Conservation (phyloP, 1,140 invertebrate species). For the Brachystomella parvula region DNA sequence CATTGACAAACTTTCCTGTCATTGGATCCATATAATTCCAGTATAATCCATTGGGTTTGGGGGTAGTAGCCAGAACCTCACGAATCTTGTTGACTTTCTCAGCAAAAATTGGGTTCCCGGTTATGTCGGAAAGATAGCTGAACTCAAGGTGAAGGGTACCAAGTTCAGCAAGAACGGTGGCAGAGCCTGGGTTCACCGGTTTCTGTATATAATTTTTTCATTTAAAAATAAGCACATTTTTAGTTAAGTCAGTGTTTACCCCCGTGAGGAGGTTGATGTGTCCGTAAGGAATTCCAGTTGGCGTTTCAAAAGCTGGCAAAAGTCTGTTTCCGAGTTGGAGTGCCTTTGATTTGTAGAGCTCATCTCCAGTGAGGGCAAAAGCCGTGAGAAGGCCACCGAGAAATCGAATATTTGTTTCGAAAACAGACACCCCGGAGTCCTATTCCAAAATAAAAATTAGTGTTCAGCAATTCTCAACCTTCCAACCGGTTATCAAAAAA, state of each 20-base stretch:
- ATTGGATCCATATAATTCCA: slow-evolving; percentile 57
- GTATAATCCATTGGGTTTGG: slow-evolving; percentile 55
- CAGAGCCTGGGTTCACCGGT: background rate
- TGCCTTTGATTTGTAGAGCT: slow-evolving; percentile 39
- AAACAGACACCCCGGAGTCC: slow-evolving; percentile 86
- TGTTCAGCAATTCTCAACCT: background rate
- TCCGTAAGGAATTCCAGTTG: slow-evolving; percentile 90
- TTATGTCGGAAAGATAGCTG: slow-evolving; percentile 52
- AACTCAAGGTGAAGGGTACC: slow-evolving; percentile 59
- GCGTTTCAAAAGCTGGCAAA: slow-evolving; percentile 93
- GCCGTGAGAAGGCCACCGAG: slow-evolving; percentile 50
- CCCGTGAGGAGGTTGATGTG: slow-evolving; percentile 64
- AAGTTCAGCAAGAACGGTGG: slow-evolving; percentile 46
- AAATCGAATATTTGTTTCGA: slow-evolving; percentile 97
- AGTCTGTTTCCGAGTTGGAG: slow-evolving; percentile 82
- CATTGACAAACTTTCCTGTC: slow-evolving; percentile 54
- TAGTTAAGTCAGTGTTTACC: slow-evolving; percentile 39
- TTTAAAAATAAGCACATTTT: background rate
- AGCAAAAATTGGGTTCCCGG: slow-evolving; percentile 50
- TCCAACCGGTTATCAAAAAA: background rate
- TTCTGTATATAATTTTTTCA: background rate
- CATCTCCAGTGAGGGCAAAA: slow-evolving; percentile 49
- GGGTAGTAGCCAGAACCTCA: slow-evolving; percentile 46
- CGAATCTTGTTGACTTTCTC: slow-evolving; percentile 49
- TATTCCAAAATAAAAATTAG: slow-evolving; percentile 52